Percentiles rank a stretch among this genome's conserved stretches.
Conservation (phyloP, 2,888 invertebrate species). For the Drosophila anomalata region DNA sequence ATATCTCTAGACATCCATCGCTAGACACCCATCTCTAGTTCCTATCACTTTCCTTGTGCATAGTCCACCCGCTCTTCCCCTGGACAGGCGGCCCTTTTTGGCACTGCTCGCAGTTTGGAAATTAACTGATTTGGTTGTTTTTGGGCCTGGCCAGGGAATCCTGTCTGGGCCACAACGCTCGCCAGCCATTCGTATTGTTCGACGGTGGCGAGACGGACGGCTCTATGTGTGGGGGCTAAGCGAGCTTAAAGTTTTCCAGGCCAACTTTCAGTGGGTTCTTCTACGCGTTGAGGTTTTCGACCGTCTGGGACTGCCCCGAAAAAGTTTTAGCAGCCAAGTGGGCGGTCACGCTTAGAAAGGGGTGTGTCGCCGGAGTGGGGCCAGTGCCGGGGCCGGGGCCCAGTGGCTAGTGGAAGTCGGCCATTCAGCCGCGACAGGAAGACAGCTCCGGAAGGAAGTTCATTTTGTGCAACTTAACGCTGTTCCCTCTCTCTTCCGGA, state of each 20-base stretch:
- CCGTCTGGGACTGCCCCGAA: slow-evolving; percentile 41
- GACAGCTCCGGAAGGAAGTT: slow-evolving; percentile 67
- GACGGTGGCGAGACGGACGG: slow-evolving; percentile 62
- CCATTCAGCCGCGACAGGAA: slow-evolving; percentile 56
- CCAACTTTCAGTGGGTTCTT: slow-evolving; percentile 29
- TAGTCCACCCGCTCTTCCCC: slow-evolving; percentile 1
- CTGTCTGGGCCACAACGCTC: slow-evolving; percentile 39
- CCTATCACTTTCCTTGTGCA: slow-evolving; percentile 6
- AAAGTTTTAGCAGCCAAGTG: slow-evolving; percentile 34
- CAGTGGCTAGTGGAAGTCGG: slow-evolving; percentile 37
- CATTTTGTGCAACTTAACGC: slow-evolving; percentile 77
- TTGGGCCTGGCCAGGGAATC: slow-evolving; percentile 18
- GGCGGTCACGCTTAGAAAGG: slow-evolving; percentile 37
- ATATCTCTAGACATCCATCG: too few species aligned
- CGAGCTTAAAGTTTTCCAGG: slow-evolving; percentile 64
- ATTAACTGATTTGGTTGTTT: slow-evolving; percentile 67
- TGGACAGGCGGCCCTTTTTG: slow-evolving; percentile 39
- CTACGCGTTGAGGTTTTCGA: slow-evolving; percentile 38
- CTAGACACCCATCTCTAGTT: neutral
- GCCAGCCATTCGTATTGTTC: slow-evolving; percentile 62
- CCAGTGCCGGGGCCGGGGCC: neutral
- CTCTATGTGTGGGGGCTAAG: slow-evolving; percentile 55
- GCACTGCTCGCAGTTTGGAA: slow-evolving; percentile 68
- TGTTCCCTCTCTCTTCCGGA: slow-evolving; percentile 40
- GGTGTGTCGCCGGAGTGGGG: neutral